Base-by-base conservation (phyloP, 2,797 vertebrate genomes). In the Sylvilagus floridanus region DNA sequence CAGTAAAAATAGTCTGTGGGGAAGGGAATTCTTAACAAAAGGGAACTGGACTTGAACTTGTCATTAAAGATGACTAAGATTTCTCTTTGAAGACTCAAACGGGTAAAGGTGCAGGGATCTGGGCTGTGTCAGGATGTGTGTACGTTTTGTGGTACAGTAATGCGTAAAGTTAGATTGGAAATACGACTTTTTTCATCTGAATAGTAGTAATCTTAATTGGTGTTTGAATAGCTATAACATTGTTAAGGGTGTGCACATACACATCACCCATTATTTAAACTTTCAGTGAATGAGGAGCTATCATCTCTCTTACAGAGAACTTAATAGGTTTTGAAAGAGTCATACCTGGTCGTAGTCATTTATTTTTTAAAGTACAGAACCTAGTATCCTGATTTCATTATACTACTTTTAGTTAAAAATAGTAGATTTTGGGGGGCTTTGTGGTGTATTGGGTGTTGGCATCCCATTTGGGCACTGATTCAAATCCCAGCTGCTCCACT, bases 41-140 rank as follows among this genome's bases (percentile, higher is more conserved):
- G 47, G 68, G 37, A 14, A 22, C 42, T 77, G 21, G 42, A 47
- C 81, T 85, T 71, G 42, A 93, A 82, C 21, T 66, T n/a, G 60
- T 88, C 28, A 6, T 75, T 89, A 75, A 93, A n/a, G 42, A n/a
- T 90, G 86, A 62, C 28, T 69, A 57, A 90, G 52, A 63, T 76
- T 90, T 86, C 28, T 86, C 69, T 86, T 76, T 28, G 63, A 81
- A 66, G 62, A 82, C 32, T 76, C 54, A 77, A 57, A 71, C 50
- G 35, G 54, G 47, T 54, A 91, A 26, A 78, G 66, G 16, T 65
- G 4, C 14, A 71, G 65, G 42, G 71, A 84, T 88, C 86, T 90
- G 91, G 22, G 19, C 16, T 76, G 54, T 5, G 68, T 62, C 50
- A 52, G 50, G 60, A 81, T 32, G 75, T 47, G 11, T 62, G 26